Percentiles rank a stretch among this genome's conserved stretches.
phyloP scores from a whole-genome alignment of 1,140 invertebrate genomes.

The Drosophila bifasciata region DNA sequence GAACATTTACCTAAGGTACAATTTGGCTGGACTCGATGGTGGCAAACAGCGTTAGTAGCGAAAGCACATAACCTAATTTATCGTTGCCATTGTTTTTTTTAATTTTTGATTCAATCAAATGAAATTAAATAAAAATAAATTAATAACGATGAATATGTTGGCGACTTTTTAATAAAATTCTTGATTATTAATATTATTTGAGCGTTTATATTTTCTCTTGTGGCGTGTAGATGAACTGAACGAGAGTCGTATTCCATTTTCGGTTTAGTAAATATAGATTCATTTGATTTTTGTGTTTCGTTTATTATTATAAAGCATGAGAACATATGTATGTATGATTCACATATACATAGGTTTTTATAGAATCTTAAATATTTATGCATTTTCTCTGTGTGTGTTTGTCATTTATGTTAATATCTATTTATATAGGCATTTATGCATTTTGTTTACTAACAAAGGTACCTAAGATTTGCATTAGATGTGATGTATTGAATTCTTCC shows the following conservation, averaged over 20 bases:
- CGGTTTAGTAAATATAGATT: slow-evolving; percentile 58
- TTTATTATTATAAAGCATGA: slow-evolving; percentile 59
- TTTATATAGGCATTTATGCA: slow-evolving; percentile 46
- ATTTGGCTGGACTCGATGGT: too few species aligned
- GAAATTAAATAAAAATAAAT: slow-evolving; percentile 28
- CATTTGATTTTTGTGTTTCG: slow-evolving; percentile 25
- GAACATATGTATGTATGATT: slow-evolving; percentile 39
- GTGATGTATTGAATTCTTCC: slow-evolving; percentile 34
- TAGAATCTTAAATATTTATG: slow-evolving; percentile 64
- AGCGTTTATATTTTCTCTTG: slow-evolving; percentile 14
- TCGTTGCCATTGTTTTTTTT: too few species aligned
- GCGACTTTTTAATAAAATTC: slow-evolving; percentile 31
- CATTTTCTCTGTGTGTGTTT: slow-evolving; percentile 31
- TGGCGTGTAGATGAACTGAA: slow-evolving; percentile 35
- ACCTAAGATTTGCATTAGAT: slow-evolving; percentile 78
- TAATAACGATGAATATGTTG: too few species aligned
- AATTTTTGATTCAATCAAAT: slow-evolving; percentile 75
- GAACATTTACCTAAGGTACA: too few species aligned
- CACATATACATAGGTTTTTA: slow-evolving; percentile 46
- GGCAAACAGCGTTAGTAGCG: too few species aligned
- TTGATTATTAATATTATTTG: slow-evolving; percentile 40
- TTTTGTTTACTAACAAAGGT: slow-evolving; percentile 74
- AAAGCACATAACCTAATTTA: too few species aligned
- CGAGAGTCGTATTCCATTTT: slow-evolving; percentile 39
- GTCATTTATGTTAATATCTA: slow-evolving; percentile 28